These are phyloP conservation scores for Apis florea DNA, from an alignment of 1,140 invertebrate genomes.

Conservation along the genomic window DNA sequence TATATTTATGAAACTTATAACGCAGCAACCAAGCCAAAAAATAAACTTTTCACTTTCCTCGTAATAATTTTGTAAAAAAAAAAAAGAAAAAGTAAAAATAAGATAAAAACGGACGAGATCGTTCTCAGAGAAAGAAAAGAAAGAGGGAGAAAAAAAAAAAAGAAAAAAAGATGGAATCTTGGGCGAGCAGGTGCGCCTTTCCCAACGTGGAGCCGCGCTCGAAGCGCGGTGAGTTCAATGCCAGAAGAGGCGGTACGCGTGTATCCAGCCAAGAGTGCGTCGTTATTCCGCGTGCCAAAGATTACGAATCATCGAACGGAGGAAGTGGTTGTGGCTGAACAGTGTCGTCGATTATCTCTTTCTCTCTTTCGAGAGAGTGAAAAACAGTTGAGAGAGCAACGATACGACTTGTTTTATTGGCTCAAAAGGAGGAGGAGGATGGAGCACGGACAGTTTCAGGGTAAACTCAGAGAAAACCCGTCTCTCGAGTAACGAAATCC, in stretches of 20 bases:
- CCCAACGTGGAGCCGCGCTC: not conserved
- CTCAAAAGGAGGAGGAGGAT: too few relatives aligned
- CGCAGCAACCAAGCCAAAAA: too few relatives aligned
- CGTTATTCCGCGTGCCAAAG: not conserved
- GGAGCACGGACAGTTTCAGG: too few relatives aligned
- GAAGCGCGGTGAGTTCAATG: constrained; percentile 56
- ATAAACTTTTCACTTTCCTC: too few relatives aligned
- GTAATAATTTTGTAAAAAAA: too few relatives aligned
- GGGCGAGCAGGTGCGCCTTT: constrained; percentile 13
- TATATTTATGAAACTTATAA: too few relatives aligned
- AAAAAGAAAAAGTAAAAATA: too few relatives aligned
- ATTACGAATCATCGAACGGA: constrained; percentile 20
- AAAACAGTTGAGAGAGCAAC: not conserved
- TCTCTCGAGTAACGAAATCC: not conserved
- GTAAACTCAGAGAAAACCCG: too few relatives aligned
- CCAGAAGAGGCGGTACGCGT: constrained; percentile 50
- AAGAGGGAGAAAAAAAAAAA: too few relatives aligned
- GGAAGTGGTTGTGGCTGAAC: not conserved
- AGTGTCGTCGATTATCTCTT: not conserved
- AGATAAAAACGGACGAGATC: too few relatives aligned
- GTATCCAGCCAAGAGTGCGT: constrained; percentile 7
- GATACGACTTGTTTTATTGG: too few relatives aligned
- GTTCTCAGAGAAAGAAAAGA: too few relatives aligned
- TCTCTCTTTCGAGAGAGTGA: not conserved
- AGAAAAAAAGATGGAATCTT: not conserved